Evolutionary conservation across 2,888 invertebrate genomes (phyloP), one percentile per base, ranked within the genome.

Genomic region (Boloria selene): DNA sequence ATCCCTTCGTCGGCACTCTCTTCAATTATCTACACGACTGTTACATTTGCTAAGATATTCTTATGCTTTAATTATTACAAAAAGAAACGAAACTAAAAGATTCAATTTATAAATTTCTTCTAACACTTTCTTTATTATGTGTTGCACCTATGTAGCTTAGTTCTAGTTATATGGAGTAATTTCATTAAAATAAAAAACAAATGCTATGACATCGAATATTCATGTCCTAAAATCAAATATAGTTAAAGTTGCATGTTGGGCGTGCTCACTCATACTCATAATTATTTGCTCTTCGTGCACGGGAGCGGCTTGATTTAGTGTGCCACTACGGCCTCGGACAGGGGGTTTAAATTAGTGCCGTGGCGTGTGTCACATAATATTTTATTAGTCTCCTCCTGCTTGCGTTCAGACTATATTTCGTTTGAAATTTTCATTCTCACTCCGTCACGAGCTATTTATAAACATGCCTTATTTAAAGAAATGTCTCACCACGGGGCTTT

Each of bases 301-400:
- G 80, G 88, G 86, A 86, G 86, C 83, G 85, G 84, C 88, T 82
- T 90, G 89, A 90, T 90, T 89, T 88, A 91, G 84, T 72, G 83
- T 59, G 61, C 75, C 80, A 80, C 83, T 81, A 79, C 76, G 79
- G 75, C 82, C 78, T 80, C 74, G 80, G 79, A 75, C 81, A 81
- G 83, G 86, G 82, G 80, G 82, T 80, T 87, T 90, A 86, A 90
- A 88, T 90, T 89, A 88, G 85, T 86, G 82, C 81, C 80, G 80
- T 83, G 86, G 85, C 85, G 83, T 85, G 83, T 89, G 88, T 89
- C 88, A 85, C 85, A 84, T 80, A 79, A 85, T 81, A 84, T 86
- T 85, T 90, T 87, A 84, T 88, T 86, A 85, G 83, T 77, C 80
- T 83, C 78, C 81, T 79, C 78, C 73, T 75, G 74, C 72, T 77